Evolutionary conservation across 2,888 invertebrate species (phyloP).

Genomic region (Cosmia trapezina): DNA sequence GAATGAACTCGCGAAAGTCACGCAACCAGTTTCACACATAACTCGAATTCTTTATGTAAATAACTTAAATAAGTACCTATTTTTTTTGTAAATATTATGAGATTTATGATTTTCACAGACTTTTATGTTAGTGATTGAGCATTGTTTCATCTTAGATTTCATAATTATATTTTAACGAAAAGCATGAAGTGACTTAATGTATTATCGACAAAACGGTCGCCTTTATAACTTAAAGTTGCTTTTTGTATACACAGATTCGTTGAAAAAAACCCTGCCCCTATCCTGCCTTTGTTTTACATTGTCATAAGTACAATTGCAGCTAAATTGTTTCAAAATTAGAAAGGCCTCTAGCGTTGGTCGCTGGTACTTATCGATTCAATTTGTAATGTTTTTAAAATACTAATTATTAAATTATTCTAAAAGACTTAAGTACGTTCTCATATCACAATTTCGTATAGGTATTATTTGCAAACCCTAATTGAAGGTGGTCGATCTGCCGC

Average conservation of each 20-base stretch:
- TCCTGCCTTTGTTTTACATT: too few species aligned
- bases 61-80: conserved; percentile 9
- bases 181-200: too few species aligned
- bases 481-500: neutral
- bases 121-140: conserved; percentile 4
- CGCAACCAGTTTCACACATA: conserved; percentile 21
- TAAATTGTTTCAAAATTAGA: too few species aligned
- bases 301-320: too few species aligned
- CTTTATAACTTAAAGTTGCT: too few species aligned
- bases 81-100: conserved; percentile 19
- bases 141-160: neutral
- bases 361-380: too few species aligned
- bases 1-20: conserved; percentile 41
- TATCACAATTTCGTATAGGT: neutral
- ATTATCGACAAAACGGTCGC: too few species aligned
- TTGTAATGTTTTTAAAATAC: too few species aligned
- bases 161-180: neutral
- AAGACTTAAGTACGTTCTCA: neutral
- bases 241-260: too few species aligned
- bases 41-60: conserved; percentile 19
- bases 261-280: too few species aligned
- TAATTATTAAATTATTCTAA: neutral
- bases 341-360: too few species aligned
- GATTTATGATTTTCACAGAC: neutral
- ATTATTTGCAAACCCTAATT: conserved; percentile 13